phyloP scores from a whole-genome alignment of 2,888 invertebrate genomes.

The Drosophila multiciliata region DNA sequence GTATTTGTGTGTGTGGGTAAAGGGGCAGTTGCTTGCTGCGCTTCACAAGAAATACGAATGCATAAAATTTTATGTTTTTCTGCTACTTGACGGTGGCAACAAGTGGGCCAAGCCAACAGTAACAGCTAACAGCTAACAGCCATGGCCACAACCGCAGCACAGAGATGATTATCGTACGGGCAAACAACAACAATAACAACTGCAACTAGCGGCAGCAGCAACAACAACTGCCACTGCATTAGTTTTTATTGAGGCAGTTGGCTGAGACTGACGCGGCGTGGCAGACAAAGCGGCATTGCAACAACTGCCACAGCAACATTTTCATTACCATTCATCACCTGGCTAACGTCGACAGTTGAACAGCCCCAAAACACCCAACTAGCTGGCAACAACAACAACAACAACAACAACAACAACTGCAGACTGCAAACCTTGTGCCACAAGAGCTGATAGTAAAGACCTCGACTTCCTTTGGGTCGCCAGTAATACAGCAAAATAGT shows the following conservation, averaged over 20 bases:
- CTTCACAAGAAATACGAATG: constrained; percentile 82
- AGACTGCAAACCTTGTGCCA: constrained; percentile 69
- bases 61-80: constrained; percentile 81
- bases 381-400: constrained; percentile 15
- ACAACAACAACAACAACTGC: background rate
- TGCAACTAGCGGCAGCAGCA: constrained; percentile 36
- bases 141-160: constrained; percentile 76
- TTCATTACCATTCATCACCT: constrained; percentile 81
- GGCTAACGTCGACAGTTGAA: constrained; percentile 58
- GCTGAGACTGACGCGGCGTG: constrained; percentile 66
- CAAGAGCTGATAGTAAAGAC: constrained; percentile 59
- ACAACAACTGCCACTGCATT: constrained; percentile 75
- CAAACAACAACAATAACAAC: constrained; percentile 39
- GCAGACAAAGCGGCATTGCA: constrained; percentile 74
- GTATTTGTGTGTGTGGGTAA: background rate
- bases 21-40: constrained; percentile 53
- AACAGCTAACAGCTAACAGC: constrained; percentile 55
- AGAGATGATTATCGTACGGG: constrained; percentile 66
- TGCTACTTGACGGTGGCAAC: constrained; percentile 79
- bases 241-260: constrained; percentile 81
- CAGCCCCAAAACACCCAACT: constrained; percentile 27
- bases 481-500: constrained; percentile 18
- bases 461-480: constrained; percentile 82
- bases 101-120: constrained; percentile 73
- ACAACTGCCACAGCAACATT: constrained; percentile 80